Base-by-base conservation (phyloP, 1,140 invertebrate genomes). In the Drosophila bifasciata region DNA sequence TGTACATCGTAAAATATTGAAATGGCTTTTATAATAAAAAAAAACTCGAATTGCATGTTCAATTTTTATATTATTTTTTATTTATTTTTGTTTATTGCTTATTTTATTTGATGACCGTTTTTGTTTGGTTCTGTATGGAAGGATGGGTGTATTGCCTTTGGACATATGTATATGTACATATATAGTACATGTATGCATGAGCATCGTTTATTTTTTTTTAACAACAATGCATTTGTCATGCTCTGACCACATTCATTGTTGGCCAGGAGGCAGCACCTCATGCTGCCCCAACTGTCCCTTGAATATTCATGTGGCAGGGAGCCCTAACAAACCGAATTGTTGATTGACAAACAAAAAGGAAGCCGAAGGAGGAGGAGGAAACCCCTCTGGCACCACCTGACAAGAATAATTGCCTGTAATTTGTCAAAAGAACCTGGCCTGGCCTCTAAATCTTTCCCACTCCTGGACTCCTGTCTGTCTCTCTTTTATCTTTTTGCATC, bases 191-290 rank as follows among this genome's bases (percentile, higher is more conserved):
- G 5, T 46, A 39, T 58, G 40, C 36, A 49, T 59, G 45, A 49
- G 21, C 71, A 62, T 66, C 66, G 56, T 77, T 85, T 69, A 52
- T 63, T 57, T 77, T 74, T 85, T 52, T 77, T 74, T 85, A 50
- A 69, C 58, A 76, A 74, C 68, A 70, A 46, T 80, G 60, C 63
- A 79, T 85, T 80, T 79, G 49, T 73, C 77, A 77, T 57, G 41
- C 44, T 62, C 55, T 52, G 21, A 45, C 43, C 23, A 48, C 45
- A 46, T 51, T 44, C 11, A 36, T 13, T 36, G 28, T 28, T 46
- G 58, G 32, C 39, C 19, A 17, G 39, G 9, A 40, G 41, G 32
- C 36, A 9, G 4, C 3, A 2, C 28, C 8, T 36, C 11, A 17
- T 32, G 9, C 25, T 51, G 11, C 25, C 52, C 16, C 28, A n/a